Conservation (phyloP, 1,140 invertebrate genomes). For the Acromyrmex charruanus region DNA sequence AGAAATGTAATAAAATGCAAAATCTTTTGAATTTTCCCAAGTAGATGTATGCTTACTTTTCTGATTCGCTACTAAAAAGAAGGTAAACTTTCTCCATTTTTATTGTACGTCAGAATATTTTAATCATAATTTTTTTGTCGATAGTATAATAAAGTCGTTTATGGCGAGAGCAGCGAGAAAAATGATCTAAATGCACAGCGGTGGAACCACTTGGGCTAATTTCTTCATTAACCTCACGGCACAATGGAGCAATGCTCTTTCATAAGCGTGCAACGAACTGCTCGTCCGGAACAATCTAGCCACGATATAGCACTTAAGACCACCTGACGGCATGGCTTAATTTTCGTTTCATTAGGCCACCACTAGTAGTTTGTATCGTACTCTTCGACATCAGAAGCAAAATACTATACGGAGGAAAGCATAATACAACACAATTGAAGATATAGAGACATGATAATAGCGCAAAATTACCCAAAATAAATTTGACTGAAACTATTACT, state of each 20-base stretch:
- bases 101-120: conserved; percentile 10
- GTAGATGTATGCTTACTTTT: neutral
- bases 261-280: conserved; percentile 62
- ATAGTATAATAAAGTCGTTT: conserved; percentile 69
- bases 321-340: conserved; percentile 77
- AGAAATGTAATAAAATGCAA: neutral
- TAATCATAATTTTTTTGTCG: conserved; percentile 59
- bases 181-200: conserved; percentile 64
- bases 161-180: conserved; percentile 35
- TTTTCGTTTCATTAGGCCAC: conserved; percentile 76
- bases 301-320: conserved; percentile 71
- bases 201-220: conserved; percentile 66
- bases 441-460: neutral
- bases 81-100: neutral
- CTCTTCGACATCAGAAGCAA: conserved; percentile 40
- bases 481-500: conserved; percentile 13
- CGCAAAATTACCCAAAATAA: neutral
- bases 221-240: conserved; percentile 76
- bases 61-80: neutral
- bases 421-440: conserved; percentile 14
- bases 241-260: conserved; percentile 59
- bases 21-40: neutral
- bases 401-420: neutral
- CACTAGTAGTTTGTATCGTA: conserved; percentile 64
- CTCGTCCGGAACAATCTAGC: conserved; percentile 59